Conservation (phyloP, 2,113 vertebrate species). For the Hyla sarda region DNA sequence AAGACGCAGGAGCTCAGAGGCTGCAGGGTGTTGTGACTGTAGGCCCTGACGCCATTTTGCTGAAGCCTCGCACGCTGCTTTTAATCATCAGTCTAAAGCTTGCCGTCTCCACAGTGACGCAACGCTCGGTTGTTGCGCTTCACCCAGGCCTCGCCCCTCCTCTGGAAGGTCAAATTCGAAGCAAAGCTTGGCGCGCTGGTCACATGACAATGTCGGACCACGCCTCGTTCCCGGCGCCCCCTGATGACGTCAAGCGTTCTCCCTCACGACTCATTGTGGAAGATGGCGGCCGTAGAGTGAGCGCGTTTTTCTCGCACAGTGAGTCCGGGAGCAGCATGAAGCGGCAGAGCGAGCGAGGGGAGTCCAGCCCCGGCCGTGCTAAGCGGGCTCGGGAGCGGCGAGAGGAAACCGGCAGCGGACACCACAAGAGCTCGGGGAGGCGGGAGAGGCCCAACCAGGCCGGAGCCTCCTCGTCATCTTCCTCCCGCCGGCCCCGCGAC, state of each 20-base stretch:
- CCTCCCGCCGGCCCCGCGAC: slow-evolving; percentile 66
- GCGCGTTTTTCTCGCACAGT: slow-evolving; percentile 68
- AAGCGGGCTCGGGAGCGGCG: slow-evolving; percentile 83
- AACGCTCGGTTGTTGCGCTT: not conserved
- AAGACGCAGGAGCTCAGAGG: too few species aligned
- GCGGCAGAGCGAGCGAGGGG: slow-evolving; percentile 85
- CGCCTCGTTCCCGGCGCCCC: slow-evolving; percentile 60
- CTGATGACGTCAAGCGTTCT: slow-evolving; percentile 58
- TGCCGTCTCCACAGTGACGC: not conserved
- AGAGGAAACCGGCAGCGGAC: slow-evolving; percentile 76
- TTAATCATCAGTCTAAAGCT: too few species aligned
- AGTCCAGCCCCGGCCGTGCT: slow-evolving; percentile 81
- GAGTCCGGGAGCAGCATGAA: slow-evolving; percentile 77
- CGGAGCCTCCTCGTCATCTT: slow-evolving; percentile 47
- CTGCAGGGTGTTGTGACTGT: too few species aligned
- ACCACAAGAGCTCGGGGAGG: slow-evolving; percentile 76
- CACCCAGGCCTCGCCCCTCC: not conserved
- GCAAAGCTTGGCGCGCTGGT: slow-evolving; percentile 60
- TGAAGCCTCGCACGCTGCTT: not conserved
- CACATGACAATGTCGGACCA: slow-evolving; percentile 22
- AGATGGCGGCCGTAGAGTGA: slow-evolving; percentile 88
- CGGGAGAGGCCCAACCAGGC: slow-evolving; percentile 62
- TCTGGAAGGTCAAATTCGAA: not conserved
- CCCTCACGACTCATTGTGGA: slow-evolving; percentile 90
- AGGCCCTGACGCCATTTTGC: not conserved